Evolutionary conservation across 1,140 invertebrate species (phyloP).

Genomic region (Melipona quadrifasciata): DNA sequence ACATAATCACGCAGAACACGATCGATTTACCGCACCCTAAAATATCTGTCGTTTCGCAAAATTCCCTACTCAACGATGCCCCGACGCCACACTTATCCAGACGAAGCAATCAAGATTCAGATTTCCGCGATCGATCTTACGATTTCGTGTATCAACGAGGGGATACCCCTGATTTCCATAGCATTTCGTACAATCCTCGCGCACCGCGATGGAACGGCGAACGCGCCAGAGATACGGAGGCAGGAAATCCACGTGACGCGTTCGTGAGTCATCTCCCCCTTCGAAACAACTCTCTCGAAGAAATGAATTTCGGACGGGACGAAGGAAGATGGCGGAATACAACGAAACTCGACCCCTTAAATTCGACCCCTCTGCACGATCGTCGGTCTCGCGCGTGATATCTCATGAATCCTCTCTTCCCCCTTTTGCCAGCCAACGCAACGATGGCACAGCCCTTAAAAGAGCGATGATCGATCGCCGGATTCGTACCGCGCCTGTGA

Average conservation of each 20-base stretch:
- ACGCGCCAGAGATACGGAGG: not conserved
- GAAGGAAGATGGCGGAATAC: constrained; percentile 37
- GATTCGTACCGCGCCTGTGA: constrained; percentile 9
- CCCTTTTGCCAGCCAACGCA: not conserved
- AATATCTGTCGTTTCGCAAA: not conserved
- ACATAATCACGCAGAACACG: not conserved
- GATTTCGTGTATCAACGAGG: constrained; percentile 9
- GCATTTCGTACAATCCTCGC: constrained; percentile 30
- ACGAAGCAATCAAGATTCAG: not conserved
- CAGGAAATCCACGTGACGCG: constrained; percentile 33
- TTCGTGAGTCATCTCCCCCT: constrained; percentile 56
- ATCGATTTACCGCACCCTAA: not conserved
- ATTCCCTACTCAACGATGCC: constrained; percentile 4
- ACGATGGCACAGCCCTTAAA: constrained; percentile 30
- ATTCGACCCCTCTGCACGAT: constrained; percentile 54
- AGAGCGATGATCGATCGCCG: constrained; percentile 46
- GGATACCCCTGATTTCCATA: constrained; percentile 11
- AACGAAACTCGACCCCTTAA: constrained; percentile 61
- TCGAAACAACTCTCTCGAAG: constrained; percentile 52
- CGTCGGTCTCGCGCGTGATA: constrained; percentile 27
- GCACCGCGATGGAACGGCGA: constrained; percentile 42
- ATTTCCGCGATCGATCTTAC: not conserved
- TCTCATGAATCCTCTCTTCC: constrained; percentile 39
- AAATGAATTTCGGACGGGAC: constrained; percentile 55
- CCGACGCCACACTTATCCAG: not conserved